Conservation (phyloP, 2,888 invertebrate genomes). For the Orchesella flavescens region DNA sequence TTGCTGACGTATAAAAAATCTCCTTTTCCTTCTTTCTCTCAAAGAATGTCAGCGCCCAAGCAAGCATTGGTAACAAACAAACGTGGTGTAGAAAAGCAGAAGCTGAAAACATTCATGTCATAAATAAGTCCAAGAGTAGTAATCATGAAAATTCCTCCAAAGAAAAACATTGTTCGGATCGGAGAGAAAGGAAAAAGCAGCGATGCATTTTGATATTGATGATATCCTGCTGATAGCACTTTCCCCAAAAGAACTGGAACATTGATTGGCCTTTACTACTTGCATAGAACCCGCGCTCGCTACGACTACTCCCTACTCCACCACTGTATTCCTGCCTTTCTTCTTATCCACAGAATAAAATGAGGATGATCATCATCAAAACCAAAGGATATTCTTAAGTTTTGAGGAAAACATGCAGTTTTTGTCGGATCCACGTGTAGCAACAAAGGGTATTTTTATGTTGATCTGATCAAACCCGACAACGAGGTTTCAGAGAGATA, state of each 20-base stretch:
- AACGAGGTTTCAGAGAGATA: neutral
- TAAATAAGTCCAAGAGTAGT: conserved; percentile 6
- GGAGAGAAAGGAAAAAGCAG: neutral
- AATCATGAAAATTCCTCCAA: conserved; percentile 9
- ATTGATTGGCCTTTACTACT: too few relatives aligned
- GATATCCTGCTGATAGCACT: conserved; percentile 48
- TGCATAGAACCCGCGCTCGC: too few relatives aligned
- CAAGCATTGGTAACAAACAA: too few relatives aligned
- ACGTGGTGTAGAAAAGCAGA: too few relatives aligned
- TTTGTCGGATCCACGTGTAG: too few relatives aligned
- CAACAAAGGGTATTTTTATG: conserved; percentile 20
- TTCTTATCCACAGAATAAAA: too few relatives aligned
- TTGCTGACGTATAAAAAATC: neutral
- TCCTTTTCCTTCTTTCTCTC: neutral
- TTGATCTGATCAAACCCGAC: neutral
- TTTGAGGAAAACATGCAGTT: too few relatives aligned
- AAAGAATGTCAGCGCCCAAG: too few relatives aligned
- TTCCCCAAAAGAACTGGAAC: conserved; percentile 3
- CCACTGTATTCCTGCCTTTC: too few relatives aligned
- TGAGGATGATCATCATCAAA: too few relatives aligned
- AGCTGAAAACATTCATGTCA: too few relatives aligned
- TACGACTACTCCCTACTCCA: too few relatives aligned
- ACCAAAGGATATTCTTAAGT: neutral
- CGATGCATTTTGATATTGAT: conserved; percentile 41
- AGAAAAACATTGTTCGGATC: neutral